Conservation (phyloP, 2,797 vertebrate genomes). For the Halcyon chelicuti region DNA sequence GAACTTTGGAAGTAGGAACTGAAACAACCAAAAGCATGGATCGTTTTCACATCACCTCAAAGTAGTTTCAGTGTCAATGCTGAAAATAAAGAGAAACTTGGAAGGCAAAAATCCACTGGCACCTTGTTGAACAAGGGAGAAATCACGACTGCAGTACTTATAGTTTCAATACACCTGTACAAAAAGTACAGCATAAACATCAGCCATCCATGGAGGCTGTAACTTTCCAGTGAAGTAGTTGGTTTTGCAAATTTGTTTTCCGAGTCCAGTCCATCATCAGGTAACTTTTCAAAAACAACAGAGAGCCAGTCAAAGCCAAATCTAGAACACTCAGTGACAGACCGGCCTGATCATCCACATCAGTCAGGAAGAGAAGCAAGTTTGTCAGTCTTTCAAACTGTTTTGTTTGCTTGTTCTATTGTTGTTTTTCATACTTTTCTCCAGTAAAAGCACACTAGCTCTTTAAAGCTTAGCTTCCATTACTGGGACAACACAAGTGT, state of each 20-base stretch:
- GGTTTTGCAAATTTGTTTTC: background rate
- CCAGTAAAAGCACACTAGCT: background rate
- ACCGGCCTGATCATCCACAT: background rate
- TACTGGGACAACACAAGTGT: background rate
- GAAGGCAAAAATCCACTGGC: background rate
- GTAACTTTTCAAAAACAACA: background rate
- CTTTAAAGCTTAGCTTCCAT: background rate
- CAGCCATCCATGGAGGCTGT: background rate
- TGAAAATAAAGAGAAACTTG: background rate
- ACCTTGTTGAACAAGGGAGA: background rate
- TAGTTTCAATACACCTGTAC: background rate
- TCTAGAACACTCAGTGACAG: background rate
- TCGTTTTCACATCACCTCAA: background rate
- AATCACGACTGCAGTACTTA: background rate
- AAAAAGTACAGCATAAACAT: background rate
- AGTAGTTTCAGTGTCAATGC: background rate
- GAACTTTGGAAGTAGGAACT: background rate
- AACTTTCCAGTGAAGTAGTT: background rate
- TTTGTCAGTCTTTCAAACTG: background rate
- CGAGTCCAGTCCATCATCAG: background rate
- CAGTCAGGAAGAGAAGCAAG: background rate
- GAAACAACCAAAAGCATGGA: background rate
- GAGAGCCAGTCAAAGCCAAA: background rate
- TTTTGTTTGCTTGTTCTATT: background rate
- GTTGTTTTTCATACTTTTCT: background rate